A percentile compares a stretch with the other conserved stretches of the same genome.
These are phyloP conservation scores for Pempheris klunzingeri DNA, from an alignment of 2,797 vertebrate species.

Conservation along the genomic window DNA sequence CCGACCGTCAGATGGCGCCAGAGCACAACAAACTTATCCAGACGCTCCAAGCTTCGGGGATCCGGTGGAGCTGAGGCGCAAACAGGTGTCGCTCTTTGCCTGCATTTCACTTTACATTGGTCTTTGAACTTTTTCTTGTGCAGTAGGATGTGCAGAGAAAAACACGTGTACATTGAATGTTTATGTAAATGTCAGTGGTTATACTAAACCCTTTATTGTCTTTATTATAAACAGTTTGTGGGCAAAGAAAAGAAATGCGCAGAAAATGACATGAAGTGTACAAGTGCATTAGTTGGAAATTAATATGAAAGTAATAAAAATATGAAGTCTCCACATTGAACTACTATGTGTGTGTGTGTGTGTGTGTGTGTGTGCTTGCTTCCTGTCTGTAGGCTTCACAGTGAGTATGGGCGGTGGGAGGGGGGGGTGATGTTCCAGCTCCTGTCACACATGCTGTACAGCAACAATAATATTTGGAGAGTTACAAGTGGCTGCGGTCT, in stretches of 20 bases:
- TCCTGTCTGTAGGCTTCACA: background rate
- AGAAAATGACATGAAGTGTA: no score
- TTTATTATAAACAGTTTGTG: background rate
- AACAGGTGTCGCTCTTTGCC: conserved; percentile 58
- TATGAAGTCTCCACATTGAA: background rate
- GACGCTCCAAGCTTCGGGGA: accelerated
- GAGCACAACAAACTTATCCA: conserved; percentile 13
- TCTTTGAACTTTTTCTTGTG: background rate
- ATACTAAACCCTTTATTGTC: no score
- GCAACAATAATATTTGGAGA: conserved; percentile 81
- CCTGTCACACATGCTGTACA: conserved; percentile 64
- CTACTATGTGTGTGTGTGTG: no score
- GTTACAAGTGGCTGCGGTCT: conserved; percentile 74
- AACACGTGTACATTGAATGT: no score
- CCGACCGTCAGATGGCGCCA: conserved; percentile 46
- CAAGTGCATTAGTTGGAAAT: background rate
- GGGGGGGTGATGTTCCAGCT: conserved; percentile 52
- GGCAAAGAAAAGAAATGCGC: background rate
- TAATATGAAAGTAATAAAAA: background rate
- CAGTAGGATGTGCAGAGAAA: background rate
- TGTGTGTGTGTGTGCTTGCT: conserved; percentile 13
- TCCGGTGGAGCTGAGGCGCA: background rate
- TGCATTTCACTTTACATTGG: background rate
- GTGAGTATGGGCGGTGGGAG: conserved; percentile 31
- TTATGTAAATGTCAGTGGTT: background rate